These are phyloP conservation scores for Drosophila prosaltans DNA, from an alignment of 1,140 invertebrate species.

Conservation along the genomic window DNA sequence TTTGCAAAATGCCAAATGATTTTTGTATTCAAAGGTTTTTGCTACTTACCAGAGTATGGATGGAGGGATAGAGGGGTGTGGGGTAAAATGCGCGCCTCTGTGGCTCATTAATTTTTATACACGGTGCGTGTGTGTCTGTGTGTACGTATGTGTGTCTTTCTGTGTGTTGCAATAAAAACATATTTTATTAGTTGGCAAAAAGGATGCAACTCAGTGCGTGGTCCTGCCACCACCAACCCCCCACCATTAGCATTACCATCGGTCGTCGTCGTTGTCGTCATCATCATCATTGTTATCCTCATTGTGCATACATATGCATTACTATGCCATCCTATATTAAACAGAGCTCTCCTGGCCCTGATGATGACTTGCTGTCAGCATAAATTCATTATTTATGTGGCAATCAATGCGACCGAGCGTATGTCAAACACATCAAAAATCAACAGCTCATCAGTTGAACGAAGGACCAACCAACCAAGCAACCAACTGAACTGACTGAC, in stretches of 20 bases:
- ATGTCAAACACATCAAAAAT: slow-evolving; percentile 83
- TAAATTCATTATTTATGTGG: slow-evolving; percentile 83
- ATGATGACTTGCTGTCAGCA: slow-evolving; percentile 80
- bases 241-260: too few relatives aligned
- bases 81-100: slow-evolving; percentile 71
- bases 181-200: slow-evolving; percentile 81
- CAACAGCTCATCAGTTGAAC: slow-evolving; percentile 68
- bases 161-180: slow-evolving; percentile 72
- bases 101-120: slow-evolving; percentile 82
- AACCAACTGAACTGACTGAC: neutral
- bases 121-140: slow-evolving; percentile 60
- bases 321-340: neutral
- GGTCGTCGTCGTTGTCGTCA: neutral
- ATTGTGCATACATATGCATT: slow-evolving; percentile 18
- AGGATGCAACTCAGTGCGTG: slow-evolving; percentile 37
- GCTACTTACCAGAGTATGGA: neutral
- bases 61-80: neutral
- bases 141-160: slow-evolving; percentile 1
- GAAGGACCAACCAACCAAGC: slow-evolving; percentile 2
- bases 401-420: slow-evolving; percentile 82
- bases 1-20: slow-evolving; percentile 48
- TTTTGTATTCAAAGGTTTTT: slow-evolving; percentile 24
- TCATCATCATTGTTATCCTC: neutral
- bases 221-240: slow-evolving; percentile 41
- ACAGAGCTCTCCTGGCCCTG: slow-evolving; percentile 22